Base-by-base conservation (phyloP, 1,140 invertebrate genomes). In the Drosophila burlai region DNA sequence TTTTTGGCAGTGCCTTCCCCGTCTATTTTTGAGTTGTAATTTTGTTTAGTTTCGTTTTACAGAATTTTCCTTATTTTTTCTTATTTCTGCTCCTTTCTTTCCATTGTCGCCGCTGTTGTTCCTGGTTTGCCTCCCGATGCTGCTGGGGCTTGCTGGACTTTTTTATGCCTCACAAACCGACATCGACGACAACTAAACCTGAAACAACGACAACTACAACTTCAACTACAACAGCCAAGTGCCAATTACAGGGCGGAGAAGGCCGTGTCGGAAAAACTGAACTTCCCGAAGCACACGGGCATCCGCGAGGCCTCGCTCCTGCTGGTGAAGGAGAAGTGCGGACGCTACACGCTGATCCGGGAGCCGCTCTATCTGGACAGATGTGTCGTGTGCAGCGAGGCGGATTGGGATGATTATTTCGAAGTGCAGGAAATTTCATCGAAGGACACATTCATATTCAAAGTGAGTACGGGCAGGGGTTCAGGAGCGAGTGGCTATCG, bases 381-480 rank as follows among this genome's bases (percentile, higher is more conserved):
- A 85, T 98, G 97, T 93, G 97, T 99, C 66, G 96, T 99, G 45
- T 97, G 96, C 80, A 96, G 96, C 76, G 97, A 98, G 89, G 95
- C 96, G 54, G 97, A 98, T 87, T 96, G 96, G 86, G 97, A 98
- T 92, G 97, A 98, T 93, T 98, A 98, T 93, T 98, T 99, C 93
- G 98, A 99, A 95, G 95, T 99, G 80, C 97, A 98, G 93, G 98
- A 99, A 94, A 95, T 98, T 72, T 95, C 96, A 73, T 97, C 97
- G 58, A 98, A 98, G 94, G 98, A 99, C 91, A 97, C 98, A 52
- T 98, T 97, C 94, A 96, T 98, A 91, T 97, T 99, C 93, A 99
- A 99, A 96, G 98, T 98, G 94, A 92, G 92, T 91, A 92, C 61
- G 38, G 58, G 74, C 10, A 34, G 26, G 62, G 31, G 38, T 38